A percentile compares a stretch with the other conserved stretches of the same genome.
phyloP scores from a whole-genome alignment of 2,113 vertebrate species.

The Columba janthina region DNA sequence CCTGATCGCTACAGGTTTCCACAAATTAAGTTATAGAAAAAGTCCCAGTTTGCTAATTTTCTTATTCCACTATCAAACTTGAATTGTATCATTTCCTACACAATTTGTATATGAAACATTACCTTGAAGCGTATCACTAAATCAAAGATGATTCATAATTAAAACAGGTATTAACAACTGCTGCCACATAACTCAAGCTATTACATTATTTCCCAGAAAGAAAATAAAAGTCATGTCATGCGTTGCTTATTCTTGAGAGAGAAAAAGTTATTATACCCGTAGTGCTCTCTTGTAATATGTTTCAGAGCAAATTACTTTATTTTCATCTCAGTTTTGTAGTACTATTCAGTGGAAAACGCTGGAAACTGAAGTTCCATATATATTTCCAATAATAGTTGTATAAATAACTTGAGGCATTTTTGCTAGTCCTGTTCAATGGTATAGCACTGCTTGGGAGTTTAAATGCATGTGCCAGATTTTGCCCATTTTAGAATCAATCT shows the following conservation, averaged over 20 bases:
- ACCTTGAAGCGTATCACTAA: neutral
- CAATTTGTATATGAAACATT: neutral
- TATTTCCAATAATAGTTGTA: neutral
- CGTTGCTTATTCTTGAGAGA: slow-evolving; percentile 23
- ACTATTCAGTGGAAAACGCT: neutral
- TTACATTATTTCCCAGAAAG: neutral
- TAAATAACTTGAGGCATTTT: neutral
- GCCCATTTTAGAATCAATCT: neutral
- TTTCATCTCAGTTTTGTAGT: neutral
- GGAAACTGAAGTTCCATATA: neutral
- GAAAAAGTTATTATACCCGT: neutral
- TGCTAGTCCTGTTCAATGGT: neutral
- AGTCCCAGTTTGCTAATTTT: neutral
- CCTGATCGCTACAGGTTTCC: neutral
- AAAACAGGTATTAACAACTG: slow-evolving; percentile 22
- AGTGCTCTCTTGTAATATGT: neutral
- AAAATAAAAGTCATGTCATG: slow-evolving; percentile 7
- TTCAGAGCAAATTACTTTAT: slow-evolving; percentile 1
- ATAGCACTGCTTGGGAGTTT: neutral
- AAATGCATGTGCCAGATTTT: neutral
- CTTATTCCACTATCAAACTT: neutral
- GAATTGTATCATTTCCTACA: neutral
- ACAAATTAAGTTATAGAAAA: neutral
- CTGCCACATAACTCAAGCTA: neutral
- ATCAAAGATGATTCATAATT: slow-evolving; percentile 20